Base-by-base conservation (phyloP, 2,888 invertebrate species). In the Diogma glabrata region DNA sequence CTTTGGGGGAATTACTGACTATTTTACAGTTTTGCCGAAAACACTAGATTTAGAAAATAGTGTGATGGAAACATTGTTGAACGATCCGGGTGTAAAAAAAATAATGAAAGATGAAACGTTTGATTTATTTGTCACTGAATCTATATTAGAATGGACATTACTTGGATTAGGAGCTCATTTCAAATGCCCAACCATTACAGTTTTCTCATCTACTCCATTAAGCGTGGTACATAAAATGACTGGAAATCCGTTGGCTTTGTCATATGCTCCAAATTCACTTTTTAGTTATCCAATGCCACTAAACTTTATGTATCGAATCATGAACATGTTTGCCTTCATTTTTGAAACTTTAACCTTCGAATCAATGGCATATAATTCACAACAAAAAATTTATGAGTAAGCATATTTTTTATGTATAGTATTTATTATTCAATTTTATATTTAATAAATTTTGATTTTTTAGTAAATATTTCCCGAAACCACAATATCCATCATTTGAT, bases 181-280 rank as follows among this genome's bases (percentile, higher is more conserved):
- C 23, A 43, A 43, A 43, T 43, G 43, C 7, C 43, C 43, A 7
- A 6, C 6, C 20, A 43, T 43, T 22, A 22, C 23, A 23, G 8
- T 43, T 43, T 50, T 46, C 14, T 23, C 40, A 9, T 8, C 20
- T 10, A 14, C 17, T 14, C 48, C 53, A 4, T 9, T 23, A 4
- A 10, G 3, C 24, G 6, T 20, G 4, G 70, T 71, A 47, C 72
- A 72, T 50, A 62, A 72, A 17, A 56, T 63, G 2, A 60, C 59
- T 6, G 63, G 71, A 20, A 73, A 74, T 54, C 73, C 73, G 1
- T 59, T 72, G 12, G 73, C 73, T 55, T 47, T 72, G 5, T 64
- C 72, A 1, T 72, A 70, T 2, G 64, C 67, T 1, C n/a, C 67
- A 6, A 59, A 66, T 1, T 73, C 73, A 53, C 72, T 72, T 20